A percentile compares a stretch with the other conserved stretches of the same genome.
Evolutionary conservation across 2,113 vertebrate genomes (phyloP).

Genomic region (Setophaga coronata): DNA sequence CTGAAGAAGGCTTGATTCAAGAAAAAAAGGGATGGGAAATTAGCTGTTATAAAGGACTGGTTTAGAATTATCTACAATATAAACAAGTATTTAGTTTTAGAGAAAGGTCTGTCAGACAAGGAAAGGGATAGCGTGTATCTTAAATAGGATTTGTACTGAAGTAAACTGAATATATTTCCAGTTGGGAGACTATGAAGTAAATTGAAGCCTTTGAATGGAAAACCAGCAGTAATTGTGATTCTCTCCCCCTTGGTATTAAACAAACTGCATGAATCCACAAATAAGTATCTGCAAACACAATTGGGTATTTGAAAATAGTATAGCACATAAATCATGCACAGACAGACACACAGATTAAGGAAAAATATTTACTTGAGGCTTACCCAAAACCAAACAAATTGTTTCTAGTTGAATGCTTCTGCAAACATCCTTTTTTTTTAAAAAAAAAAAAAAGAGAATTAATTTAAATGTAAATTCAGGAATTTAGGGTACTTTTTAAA

Average conservation of each 20-base stretch:
- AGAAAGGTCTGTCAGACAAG: background rate
- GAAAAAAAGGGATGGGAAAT: background rate
- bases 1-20: background rate
- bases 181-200: slow-evolving; percentile 21
- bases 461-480: slow-evolving; percentile 66
- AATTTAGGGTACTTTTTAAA: slow-evolving; percentile 45
- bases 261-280: slow-evolving; percentile 51
- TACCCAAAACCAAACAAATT: slow-evolving; percentile 61
- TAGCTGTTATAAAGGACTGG: background rate
- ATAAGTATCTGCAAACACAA: slow-evolving; percentile 57
- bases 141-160: slow-evolving; percentile 5
- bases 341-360: slow-evolving; percentile 63
- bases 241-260: slow-evolving; percentile 45
- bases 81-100: background rate
- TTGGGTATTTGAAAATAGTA: slow-evolving; percentile 50
- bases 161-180: slow-evolving; percentile 14
- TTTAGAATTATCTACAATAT: background rate
- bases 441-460: too few relatives aligned
- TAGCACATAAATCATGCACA: slow-evolving; percentile 66
- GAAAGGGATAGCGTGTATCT: background rate
- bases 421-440: background rate
- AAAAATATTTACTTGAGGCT: slow-evolving; percentile 67
- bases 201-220: slow-evolving; percentile 21
- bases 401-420: slow-evolving; percentile 59
- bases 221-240: slow-evolving; percentile 45